Evolutionary conservation across 2,113 vertebrate genomes (phyloP), one percentile per base, ranked within the genome.

Genomic region (Thryonomys swinderianus): DNA sequence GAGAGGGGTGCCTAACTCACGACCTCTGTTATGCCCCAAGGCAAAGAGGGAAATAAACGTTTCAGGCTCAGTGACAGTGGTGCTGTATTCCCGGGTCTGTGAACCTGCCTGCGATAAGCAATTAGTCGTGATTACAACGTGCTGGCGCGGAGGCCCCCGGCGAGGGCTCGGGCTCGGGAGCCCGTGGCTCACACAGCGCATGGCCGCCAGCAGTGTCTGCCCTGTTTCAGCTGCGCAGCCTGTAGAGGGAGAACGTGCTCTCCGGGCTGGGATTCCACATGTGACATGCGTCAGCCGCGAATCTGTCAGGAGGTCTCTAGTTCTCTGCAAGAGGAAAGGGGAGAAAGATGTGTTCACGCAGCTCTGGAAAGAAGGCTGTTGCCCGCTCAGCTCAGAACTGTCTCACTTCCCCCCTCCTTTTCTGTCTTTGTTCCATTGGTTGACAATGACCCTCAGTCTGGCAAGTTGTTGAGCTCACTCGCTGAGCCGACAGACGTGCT

Each of bases 371-470:
- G 37, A 86, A 86, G 37, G 25, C 55, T 71, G 51, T n/a, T 45
- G 25, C 69, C 42, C 59, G 84, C 81, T 85, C 59, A 66, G 48
- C 78, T 62, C 51, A 69, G 85, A 87, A 14, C n/a, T 25, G 9
- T 51, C 55, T 66, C 37, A 57, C 64, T 69, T 67, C 59, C 30
- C 37, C 74, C 13, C 6, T 42, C 12, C 76, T n/a, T 9, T 78
- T 13, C 27, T 64, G 51, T 79, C 88, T 90, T 80, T 25, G 90
- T 91, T 96, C 94, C 87, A 23, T 14, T 91, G 90, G 95, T 80
- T 94, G 90, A 96, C 42, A 67, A 86, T 73, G 92, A 86, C 48
- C 61, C 95, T 94, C 87, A 91, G 76, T 21, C 23, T 48, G 93
- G 40, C 59, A 71, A 64, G 45, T 62, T 48, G 27, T 93, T 91